These are phyloP conservation scores for Podarcis cretensis DNA, from an alignment of 2,113 vertebrate species.

Conservation along the genomic window DNA sequence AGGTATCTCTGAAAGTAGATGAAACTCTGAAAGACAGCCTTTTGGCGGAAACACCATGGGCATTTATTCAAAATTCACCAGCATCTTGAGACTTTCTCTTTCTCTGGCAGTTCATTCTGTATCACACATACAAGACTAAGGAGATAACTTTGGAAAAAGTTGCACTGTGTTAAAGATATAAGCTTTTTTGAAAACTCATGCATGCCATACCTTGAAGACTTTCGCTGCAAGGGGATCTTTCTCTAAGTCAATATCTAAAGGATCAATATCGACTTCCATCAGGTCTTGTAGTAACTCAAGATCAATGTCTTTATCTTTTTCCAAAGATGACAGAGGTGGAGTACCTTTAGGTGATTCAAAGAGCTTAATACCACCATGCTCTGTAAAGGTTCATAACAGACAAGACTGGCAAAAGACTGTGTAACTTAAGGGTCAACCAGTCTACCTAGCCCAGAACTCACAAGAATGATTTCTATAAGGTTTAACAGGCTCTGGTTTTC, in stretches of 20 bases:
- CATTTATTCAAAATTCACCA: too few relatives aligned
- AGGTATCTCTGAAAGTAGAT: too few relatives aligned
- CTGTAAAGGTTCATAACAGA: background rate
- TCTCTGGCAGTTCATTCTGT: background rate
- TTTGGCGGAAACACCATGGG: too few relatives aligned
- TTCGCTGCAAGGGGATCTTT: constrained; percentile 99
- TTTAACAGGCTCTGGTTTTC: background rate
- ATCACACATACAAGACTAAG: background rate
- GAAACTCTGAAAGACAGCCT: too few relatives aligned
- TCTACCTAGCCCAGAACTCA: background rate
- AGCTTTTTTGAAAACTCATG: constrained; percentile 22
- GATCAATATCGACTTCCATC: constrained; percentile 99
- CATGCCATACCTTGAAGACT: constrained; percentile 94
- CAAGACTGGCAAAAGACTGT: background rate
- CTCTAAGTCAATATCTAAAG: constrained; percentile 99
- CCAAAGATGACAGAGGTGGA: constrained; percentile 95
- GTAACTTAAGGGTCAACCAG: background rate
- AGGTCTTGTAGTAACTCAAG: constrained; percentile 99
- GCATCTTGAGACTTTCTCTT: too few relatives aligned
- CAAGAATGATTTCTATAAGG: background rate
- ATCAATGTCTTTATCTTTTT: constrained; percentile 99
- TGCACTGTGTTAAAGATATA: background rate
- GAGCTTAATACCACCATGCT: constrained; percentile 27
- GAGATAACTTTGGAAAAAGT: background rate
- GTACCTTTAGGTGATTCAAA: constrained; percentile 87